phyloP scores from a whole-genome alignment of 1,140 invertebrate species.

The Plectus sambesii region DNA sequence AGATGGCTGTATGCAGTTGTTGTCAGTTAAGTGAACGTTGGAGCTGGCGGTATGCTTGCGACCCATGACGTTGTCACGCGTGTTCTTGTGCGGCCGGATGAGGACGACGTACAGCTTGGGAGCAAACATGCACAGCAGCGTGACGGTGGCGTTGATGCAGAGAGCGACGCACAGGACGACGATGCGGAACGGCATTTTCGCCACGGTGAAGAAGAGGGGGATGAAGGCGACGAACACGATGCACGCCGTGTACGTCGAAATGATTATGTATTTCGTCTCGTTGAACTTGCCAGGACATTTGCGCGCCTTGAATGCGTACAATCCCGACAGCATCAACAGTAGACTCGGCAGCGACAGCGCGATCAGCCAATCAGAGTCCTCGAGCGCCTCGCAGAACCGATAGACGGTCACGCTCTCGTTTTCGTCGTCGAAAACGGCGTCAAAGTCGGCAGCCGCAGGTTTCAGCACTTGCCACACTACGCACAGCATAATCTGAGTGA shows the following conservation, averaged over 20 bases:
- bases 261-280: constrained; percentile 57
- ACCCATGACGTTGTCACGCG: no score
- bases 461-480: no score
- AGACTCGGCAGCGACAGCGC: no score
- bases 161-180: constrained; percentile 66
- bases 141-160: constrained; percentile 64
- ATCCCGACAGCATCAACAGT: no score
- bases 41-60: not conserved
- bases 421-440: no score
- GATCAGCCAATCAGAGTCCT: no score
- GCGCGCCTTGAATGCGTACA: constrained; percentile 63
- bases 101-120: constrained; percentile 66
- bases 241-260: constrained; percentile 62
- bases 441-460: no score
- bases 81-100: constrained; percentile 65
- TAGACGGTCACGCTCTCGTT: no score
- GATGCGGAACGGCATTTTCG: constrained; percentile 61
- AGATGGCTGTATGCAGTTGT: no score
- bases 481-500: no score
- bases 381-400: no score
- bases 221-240: constrained; percentile 64
- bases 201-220: constrained; percentile 60
- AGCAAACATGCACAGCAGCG: constrained; percentile 62
- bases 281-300: constrained; percentile 66
- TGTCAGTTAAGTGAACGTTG: no score